Percentiles rank a stretch among this genome's conserved stretches.
These are phyloP conservation scores for Peromyscus eremicus DNA, from an alignment of 2,797 vertebrate species.

Conservation along the genomic window DNA sequence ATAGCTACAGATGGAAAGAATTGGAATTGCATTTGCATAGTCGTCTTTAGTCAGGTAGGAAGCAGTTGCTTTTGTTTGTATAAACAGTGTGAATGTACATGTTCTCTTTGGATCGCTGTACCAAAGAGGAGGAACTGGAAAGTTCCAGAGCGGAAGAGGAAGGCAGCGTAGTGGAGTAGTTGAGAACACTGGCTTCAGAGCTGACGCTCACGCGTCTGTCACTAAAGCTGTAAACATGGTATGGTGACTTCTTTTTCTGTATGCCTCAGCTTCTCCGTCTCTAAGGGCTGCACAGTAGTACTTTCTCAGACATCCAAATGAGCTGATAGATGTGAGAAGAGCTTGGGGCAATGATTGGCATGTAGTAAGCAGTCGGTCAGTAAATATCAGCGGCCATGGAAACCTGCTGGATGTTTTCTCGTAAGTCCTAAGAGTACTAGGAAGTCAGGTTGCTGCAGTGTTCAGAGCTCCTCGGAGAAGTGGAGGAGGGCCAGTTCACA, in stretches of 20 bases:
- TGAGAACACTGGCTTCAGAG: not conserved
- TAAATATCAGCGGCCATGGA: not conserved
- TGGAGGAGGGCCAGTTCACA: not conserved
- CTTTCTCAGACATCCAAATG: not conserved
- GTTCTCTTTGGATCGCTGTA: not conserved
- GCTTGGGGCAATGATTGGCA: not conserved
- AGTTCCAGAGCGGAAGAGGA: not conserved
- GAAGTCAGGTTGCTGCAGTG: not conserved
- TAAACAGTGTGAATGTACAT: not conserved
- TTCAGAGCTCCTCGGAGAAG: not conserved
- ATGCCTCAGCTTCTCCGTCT: not conserved
- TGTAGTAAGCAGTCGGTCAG: not conserved
- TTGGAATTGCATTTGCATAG: not conserved
- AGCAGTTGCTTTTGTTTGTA: not conserved
- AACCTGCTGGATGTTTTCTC: not conserved
- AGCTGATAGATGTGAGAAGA: not conserved
- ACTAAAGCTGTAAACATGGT: not conserved
- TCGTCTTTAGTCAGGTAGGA: not conserved
- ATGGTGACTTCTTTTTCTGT: not conserved
- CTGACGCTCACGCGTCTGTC: not conserved
- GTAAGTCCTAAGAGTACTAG: not conserved
- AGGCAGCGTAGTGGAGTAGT: not conserved
- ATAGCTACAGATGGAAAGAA: not conserved
- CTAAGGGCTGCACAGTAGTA: not conserved
- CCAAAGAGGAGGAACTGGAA: not conserved